phyloP scores from a whole-genome alignment of 2,113 vertebrate species.

The Cynopterus brachyotis region DNA sequence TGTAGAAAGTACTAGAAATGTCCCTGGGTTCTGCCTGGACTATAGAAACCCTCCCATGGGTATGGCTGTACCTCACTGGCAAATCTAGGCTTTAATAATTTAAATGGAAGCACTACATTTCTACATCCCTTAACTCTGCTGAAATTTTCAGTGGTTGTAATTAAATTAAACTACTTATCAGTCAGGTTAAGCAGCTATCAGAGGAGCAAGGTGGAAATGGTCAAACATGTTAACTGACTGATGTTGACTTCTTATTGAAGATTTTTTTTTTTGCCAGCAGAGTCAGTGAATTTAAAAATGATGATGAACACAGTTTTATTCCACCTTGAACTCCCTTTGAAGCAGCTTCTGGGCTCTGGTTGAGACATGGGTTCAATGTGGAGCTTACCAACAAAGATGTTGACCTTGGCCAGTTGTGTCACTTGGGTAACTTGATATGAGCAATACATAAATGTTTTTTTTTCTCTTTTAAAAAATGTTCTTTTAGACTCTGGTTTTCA shows the following conservation, averaged over 20 bases:
- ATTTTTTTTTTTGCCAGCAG: not conserved
- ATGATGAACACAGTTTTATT: not conserved
- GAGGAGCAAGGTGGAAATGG: not conserved
- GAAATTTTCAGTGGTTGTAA: not conserved
- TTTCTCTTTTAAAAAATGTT: not conserved
- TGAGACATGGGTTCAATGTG: not conserved
- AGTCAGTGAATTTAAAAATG: not conserved
- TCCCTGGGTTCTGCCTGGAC: not conserved
- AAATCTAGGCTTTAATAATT: conserved; percentile 54
- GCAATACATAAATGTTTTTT: not conserved
- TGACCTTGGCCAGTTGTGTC: not conserved
- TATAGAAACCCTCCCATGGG: not conserved
- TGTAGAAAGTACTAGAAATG: not conserved
- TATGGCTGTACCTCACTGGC: not conserved
- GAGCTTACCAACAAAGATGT: not conserved
- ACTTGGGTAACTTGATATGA: not conserved
- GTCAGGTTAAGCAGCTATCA: not conserved
- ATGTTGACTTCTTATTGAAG: not conserved
- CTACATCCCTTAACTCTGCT: not conserved
- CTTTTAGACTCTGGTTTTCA: not conserved
- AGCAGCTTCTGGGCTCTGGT: not conserved
- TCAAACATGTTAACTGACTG: not conserved
- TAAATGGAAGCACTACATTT: not conserved
- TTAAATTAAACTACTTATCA: not conserved
- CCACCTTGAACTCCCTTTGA: not conserved